Evolutionary conservation across 2,888 invertebrate genomes (phyloP).

Genomic region (Hydrotaea diabolus): DNA sequence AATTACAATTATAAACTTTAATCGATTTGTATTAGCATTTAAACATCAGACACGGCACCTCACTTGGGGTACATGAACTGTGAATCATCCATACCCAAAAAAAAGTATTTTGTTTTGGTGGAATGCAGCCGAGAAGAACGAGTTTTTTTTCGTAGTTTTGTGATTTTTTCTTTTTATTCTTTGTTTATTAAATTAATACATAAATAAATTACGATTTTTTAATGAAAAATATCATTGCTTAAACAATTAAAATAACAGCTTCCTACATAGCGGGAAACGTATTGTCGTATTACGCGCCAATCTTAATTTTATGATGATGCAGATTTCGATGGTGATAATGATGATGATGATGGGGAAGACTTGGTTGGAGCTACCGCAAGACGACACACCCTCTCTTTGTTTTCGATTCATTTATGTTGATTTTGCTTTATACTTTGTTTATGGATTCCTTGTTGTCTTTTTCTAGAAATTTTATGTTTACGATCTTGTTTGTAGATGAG

Average conservation of each 20-base stretch:
- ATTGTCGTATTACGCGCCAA: neutral
- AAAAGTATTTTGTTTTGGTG: constrained; percentile 5
- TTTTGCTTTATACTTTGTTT: neutral
- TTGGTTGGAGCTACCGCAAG: no score
- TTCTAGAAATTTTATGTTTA: constrained; percentile 6
- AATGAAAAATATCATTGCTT: constrained; percentile 44
- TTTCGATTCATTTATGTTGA: neutral
- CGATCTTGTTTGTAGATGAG: neutral
- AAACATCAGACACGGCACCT: neutral
- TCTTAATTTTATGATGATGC: neutral
- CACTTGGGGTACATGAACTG: neutral
- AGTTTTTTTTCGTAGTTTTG: constrained; percentile 35
- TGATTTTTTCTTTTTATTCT: constrained; percentile 35
- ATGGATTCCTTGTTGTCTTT: neutral
- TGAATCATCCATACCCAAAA: neutral
- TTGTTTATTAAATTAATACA: constrained; percentile 42
- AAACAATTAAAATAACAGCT: constrained; percentile 53
- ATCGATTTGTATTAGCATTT: neutral
- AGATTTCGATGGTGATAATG: neutral
- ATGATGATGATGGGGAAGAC: neutral
- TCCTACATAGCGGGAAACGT: constrained; percentile 38
- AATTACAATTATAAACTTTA: constrained; percentile 32
- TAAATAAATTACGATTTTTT: constrained; percentile 52
- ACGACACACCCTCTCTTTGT: neutral
- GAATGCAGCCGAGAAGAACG: constrained; percentile 30